Conservation (phyloP, 1,140 invertebrate genomes). For the Papilio polyxenes region DNA sequence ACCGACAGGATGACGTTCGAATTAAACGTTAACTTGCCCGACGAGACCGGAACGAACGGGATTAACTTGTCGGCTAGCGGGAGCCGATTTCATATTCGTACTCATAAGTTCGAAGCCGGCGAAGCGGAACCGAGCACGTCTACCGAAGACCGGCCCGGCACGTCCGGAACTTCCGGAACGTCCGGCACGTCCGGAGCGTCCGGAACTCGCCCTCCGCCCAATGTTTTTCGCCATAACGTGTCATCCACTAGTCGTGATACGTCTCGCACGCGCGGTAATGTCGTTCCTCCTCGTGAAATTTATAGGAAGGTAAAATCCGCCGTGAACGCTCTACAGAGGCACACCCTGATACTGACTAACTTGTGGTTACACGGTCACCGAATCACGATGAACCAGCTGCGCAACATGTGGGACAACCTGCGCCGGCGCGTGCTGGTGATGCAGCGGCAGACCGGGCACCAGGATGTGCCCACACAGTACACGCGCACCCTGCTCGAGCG, state of each 20-base stretch:
- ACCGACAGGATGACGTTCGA: constrained; percentile 67
- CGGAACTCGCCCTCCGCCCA: neutral
- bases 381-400: constrained; percentile 82
- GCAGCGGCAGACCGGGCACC: constrained; percentile 74
- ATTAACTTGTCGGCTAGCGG: constrained; percentile 56
- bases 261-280: constrained; percentile 55
- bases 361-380: constrained; percentile 70
- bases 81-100: constrained; percentile 61
- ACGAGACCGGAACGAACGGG: constrained; percentile 47
- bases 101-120: constrained; percentile 47
- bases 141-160: neutral
- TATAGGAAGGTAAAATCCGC: constrained; percentile 71
- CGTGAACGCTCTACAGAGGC: constrained; percentile 68
- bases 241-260: constrained; percentile 69
- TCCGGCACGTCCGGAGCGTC: neutral
- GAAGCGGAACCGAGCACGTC: constrained; percentile 33
- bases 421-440: constrained; percentile 82
- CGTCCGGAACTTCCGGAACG: neutral
- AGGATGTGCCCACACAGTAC: constrained; percentile 66
- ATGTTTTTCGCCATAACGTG: constrained; percentile 50
- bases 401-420: constrained; percentile 84
- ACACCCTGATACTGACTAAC: constrained; percentile 66
- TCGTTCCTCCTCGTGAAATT: constrained; percentile 63
- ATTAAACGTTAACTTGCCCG: constrained; percentile 49
- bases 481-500: constrained; percentile 70